phyloP scores from a whole-genome alignment of 64 coral and sea anemone genomes.

The Cladopsammia gracilis region DNA sequence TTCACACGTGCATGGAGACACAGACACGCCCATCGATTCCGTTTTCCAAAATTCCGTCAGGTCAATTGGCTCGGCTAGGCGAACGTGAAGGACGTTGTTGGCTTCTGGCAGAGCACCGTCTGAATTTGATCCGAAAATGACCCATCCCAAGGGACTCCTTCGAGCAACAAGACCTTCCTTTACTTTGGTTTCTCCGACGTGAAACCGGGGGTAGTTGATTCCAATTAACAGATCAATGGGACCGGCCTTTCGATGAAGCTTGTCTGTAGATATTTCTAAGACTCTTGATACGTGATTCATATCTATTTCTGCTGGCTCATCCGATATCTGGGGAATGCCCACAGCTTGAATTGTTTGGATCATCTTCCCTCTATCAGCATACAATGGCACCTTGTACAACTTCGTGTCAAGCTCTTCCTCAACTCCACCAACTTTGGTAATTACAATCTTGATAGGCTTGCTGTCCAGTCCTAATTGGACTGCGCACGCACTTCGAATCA shows the following conservation, averaged over 20 bases:
- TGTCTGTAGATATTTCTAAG: conserved; percentile 11
- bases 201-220: conserved; percentile 80
- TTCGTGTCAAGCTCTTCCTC: too few relatives aligned
- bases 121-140: conserved; percentile 69
- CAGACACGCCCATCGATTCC: conserved; percentile 83
- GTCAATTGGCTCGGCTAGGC: conserved; percentile 66
- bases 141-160: too few relatives aligned
- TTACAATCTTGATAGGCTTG: neutral
- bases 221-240: conserved; percentile 79
- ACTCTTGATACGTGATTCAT: conserved; percentile 38
- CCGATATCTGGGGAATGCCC: conserved; percentile 73
- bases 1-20: conserved; percentile 61
- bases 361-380: conserved; percentile 8
- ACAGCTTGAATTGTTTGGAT: conserved; percentile 70
- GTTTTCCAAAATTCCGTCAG: conserved; percentile 81
- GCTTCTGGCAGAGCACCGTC: conserved; percentile 8
- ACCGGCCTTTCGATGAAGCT: conserved; percentile 35
- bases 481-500: too few relatives aligned
- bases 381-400: too few relatives aligned
- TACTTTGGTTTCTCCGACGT: conserved; percentile 80
- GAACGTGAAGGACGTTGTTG: conserved; percentile 71
- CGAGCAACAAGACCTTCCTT: conserved; percentile 61
- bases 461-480: too few relatives aligned
- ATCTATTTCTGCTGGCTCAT: conserved; percentile 28
- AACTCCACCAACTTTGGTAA: conserved; percentile 76